Evolutionary conservation across 2,888 invertebrate genomes (phyloP), one percentile per base, ranked within the genome.

Genomic region (Sepioteuthis lessoniana): DNA sequence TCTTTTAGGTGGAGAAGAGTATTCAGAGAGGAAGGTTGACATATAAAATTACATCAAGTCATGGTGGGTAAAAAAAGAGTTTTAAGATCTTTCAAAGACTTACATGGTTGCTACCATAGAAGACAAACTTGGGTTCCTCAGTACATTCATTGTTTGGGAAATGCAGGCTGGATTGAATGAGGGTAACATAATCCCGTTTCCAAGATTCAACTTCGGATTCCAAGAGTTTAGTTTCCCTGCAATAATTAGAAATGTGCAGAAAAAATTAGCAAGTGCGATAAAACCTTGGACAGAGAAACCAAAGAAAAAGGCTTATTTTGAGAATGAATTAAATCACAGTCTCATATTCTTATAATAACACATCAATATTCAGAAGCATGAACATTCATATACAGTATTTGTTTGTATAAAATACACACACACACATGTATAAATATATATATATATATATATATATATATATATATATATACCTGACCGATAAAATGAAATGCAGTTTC

Each of bases 141-240:
- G 97, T 96, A 37, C 97, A 97, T 95, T 98, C 97, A 31, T 97
- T 97, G 7, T 97, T 96, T 2, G 97, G 97, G 93, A 97, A 97
- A 28, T 97, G 96, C 42, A 97, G 97, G 94, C 97, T 97, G n/a
- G 97, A 97, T 96, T 98, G 97, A 93, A 97, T 96, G 93, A 97
- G 95, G 28, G 96, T 97, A 13, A 97, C 97, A 95, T 97, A 97
- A 95, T 97, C 97, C 94, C 97, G 96, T 95, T 97, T 97, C 97
- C 97, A 97, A 94, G 97, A 96, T 94, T 97, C 97, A 91, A 97
- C 96, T 94, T 97, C 97, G 10, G 95, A 96, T 94, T 97, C 97
- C 94, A 97, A 94, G 28, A 96, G 95, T 31, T 96, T 96, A n/a
- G 97, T 95, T 93, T 96, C 95, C 35, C 97, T 97, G 94, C 37